These are phyloP conservation scores for Centropyge bicolor DNA, from an alignment of 2,797 vertebrate genomes.

Conservation along the genomic window DNA sequence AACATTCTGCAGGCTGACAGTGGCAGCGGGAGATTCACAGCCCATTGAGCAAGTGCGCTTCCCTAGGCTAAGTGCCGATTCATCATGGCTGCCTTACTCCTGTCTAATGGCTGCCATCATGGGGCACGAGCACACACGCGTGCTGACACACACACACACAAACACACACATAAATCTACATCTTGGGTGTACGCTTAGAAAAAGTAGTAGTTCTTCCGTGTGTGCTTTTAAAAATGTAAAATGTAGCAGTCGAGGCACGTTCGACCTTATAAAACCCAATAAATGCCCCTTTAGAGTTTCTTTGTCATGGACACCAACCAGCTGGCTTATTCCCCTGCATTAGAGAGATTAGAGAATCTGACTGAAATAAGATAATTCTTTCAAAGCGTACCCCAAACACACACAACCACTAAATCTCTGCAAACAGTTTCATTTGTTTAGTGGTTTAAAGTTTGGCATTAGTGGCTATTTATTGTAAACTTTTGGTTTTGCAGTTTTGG, in stretches of 20 bases:
- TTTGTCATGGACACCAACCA: conserved; percentile 42
- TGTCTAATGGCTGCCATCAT: conserved; percentile 83
- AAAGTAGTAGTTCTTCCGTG: conserved; percentile 48
- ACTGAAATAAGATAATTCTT: conserved; percentile 9
- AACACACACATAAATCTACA: conserved; percentile 47
- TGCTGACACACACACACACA: conserved; percentile 22
- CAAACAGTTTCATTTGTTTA: conserved; percentile 10
- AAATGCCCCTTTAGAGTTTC: conserved; percentile 29
- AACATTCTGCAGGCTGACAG: conserved; percentile 84
- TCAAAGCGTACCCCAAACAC: conserved; percentile 4
- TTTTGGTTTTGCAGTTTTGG: conserved; percentile 39
- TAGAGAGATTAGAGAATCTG: conserved; percentile 8
- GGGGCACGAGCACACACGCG: conserved; percentile 51
- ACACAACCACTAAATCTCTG: conserved; percentile 1
- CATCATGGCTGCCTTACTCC: conserved; percentile 84
- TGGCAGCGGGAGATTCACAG: conserved; percentile 84
- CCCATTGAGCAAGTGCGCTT: conserved; percentile 85
- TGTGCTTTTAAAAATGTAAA: conserved; percentile 64
- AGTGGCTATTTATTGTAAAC: conserved; percentile 18
- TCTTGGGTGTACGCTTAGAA: conserved; percentile 3
- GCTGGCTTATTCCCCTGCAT: conserved; percentile 16
- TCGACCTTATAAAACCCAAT: conserved; percentile 53
- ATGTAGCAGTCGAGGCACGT: conserved; percentile 50
- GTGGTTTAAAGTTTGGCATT: conserved; percentile 34
- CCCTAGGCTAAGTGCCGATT: conserved; percentile 84